Evolutionary conservation across 30 jellyfish, hydroid and myxozoan species (phyloP).

Genomic region (Turritopsis rubra): DNA sequence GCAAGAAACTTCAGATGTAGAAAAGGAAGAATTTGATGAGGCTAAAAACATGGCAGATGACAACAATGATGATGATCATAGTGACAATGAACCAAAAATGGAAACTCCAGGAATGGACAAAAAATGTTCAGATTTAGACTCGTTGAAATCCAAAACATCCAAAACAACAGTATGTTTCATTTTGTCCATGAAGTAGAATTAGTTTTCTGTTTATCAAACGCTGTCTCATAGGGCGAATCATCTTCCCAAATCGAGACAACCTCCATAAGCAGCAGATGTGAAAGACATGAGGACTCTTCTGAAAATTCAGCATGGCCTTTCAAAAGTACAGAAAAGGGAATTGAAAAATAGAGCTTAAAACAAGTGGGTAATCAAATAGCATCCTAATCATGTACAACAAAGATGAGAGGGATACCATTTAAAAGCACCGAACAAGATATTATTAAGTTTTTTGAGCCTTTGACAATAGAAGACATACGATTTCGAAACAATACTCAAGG

Average conservation of each 20-base stretch:
- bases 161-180: slow-evolving; percentile 24
- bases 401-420: slow-evolving; percentile 84
- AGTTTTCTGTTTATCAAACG: too few species aligned
- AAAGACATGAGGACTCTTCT: not conserved
- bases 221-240: slow-evolving; percentile 39
- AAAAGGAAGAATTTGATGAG: too few species aligned
- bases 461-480: slow-evolving; percentile 66
- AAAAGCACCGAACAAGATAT: slow-evolving; percentile 73
- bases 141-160: slow-evolving; percentile 63
- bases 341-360: not conserved
- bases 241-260: slow-evolving; percentile 32
- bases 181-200: too few species aligned
- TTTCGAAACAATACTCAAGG: slow-evolving; percentile 55
- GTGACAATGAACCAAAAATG: not conserved
- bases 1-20: slow-evolving; percentile 21
- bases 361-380: slow-evolving; percentile 8
- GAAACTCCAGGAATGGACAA: not conserved
- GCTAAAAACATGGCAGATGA: slow-evolving; percentile 3
- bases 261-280: not conserved
- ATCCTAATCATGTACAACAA: slow-evolving; percentile 34
- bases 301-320: too few species aligned
- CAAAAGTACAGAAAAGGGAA: too few species aligned
- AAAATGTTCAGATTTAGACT: slow-evolving; percentile 55
- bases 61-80: too few species aligned
- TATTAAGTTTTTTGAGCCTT: slow-evolving; percentile 61